Evolutionary conservation across 2,113 vertebrate genomes (phyloP).

Genomic region (Talpa occidentalis): DNA sequence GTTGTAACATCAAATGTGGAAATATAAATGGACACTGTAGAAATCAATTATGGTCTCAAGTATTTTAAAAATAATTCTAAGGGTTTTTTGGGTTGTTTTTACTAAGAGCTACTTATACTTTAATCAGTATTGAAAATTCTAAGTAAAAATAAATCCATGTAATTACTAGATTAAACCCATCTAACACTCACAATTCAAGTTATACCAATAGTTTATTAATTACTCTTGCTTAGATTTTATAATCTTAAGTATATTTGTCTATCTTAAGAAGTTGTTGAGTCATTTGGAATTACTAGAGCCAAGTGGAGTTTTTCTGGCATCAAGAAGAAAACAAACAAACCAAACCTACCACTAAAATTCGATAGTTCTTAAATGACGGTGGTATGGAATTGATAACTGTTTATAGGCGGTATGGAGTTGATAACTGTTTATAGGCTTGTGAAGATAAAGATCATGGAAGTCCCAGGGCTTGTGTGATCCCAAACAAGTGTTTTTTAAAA

Average conservation of each 20-base stretch:
- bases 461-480: neutral
- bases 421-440: neutral
- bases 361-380: neutral
- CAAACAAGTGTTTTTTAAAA: slow-evolving; percentile 15
- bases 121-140: neutral
- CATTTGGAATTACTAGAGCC: slow-evolving; percentile 41
- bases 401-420: neutral
- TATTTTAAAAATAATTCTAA: slow-evolving; percentile 8
- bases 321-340: slow-evolving; percentile 35
- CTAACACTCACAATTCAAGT: neutral
- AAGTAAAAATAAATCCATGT: neutral
- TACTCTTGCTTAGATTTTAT: neutral
- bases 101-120: neutral
- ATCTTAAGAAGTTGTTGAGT: slow-evolving; percentile 60
- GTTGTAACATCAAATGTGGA: neutral
- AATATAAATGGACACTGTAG: neutral
- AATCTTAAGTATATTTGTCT: slow-evolving; percentile 42
- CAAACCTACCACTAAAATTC: slow-evolving; percentile 8
- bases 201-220: neutral
- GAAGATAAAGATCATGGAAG: neutral
- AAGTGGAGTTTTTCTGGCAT: slow-evolving; percentile 60
- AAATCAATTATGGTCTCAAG: neutral
- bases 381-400: neutral
- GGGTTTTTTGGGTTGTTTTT: neutral
- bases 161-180: neutral